Evolutionary conservation across 2,888 invertebrate genomes (phyloP).

Genomic region (Eubasilissa splendida): DNA sequence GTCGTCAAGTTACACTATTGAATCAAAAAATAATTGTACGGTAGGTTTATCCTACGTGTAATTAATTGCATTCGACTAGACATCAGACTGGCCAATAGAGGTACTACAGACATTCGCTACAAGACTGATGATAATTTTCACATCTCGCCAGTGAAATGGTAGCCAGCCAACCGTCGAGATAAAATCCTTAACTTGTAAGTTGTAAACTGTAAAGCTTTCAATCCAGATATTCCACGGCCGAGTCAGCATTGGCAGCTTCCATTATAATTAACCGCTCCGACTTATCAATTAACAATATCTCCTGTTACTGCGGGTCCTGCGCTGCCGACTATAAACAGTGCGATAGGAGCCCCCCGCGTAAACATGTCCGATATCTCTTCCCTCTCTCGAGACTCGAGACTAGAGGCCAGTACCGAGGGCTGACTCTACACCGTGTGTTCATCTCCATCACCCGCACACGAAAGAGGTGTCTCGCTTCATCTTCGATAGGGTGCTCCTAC

Average conservation of each 20-base stretch:
- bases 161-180: slow-evolving; percentile 7
- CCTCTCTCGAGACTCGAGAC: too few relatives aligned
- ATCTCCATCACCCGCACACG: too few relatives aligned
- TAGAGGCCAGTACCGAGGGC: too few relatives aligned
- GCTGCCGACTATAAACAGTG: slow-evolving; percentile 5
- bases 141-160: not conserved
- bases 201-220: slow-evolving; percentile 6
- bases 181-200: slow-evolving; percentile 8
- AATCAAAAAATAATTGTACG: too few relatives aligned
- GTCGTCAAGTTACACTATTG: too few relatives aligned
- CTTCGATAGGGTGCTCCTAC: too few relatives aligned
- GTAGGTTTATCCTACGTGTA: too few relatives aligned
- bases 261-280: slow-evolving; percentile 20
- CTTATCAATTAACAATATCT: slow-evolving; percentile 23
- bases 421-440: too few relatives aligned
- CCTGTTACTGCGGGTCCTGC: not conserved
- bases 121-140: slow-evolving; percentile 1
- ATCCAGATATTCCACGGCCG: not conserved
- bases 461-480: too few relatives aligned
- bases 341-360: slow-evolving; percentile 12
- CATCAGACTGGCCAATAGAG: too few relatives aligned
- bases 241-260: slow-evolving; percentile 11
- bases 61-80: too few relatives aligned
- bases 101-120: too few relatives aligned
- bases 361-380: slow-evolving; percentile 3